Base-by-base conservation (phyloP, 2,797 vertebrate genomes). In the Menidia menidia region DNA sequence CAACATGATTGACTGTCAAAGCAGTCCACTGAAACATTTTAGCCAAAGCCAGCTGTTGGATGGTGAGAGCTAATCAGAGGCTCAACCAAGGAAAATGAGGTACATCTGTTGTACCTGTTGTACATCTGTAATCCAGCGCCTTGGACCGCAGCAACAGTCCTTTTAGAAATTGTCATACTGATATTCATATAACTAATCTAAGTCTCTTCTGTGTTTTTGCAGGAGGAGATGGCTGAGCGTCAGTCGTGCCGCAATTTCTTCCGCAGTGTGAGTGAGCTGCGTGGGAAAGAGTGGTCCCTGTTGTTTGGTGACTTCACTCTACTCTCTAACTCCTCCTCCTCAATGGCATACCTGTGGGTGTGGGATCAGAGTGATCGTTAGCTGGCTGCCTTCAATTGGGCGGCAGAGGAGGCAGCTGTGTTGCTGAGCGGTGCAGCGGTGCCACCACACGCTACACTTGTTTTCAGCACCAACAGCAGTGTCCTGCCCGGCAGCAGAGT, bases 311-410 rank as follows among this genome's bases (percentile, higher is more conserved):
- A 96, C 31, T 95, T 95, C 48, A 0, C 77, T 0, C 12, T 58
- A 0, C 76, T 96, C 14, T 35, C 62, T 2, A 88, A 71, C 67
- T 85, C 80, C 0, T 65, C 83, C 0, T 69, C 55, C 0, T 61
- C 93, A 1, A 86, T 96, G 64, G 92, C 87, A 1, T 97, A 92
- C 65, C 13, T 94, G 66, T 94, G 96, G 1, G 44, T 64, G 8
- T 97, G 96, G 96, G 96, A 97, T 76, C 96, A 97, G 88, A 97
- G 92, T 14, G 53, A 79, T 1, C 94, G 95, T 2, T 97, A 88
- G 82, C 14, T 97, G 30, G 88, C 92, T 0, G 89, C 91, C 43
- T 92, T 97, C 73, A 97, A 97, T 88, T 95, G 94, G 71, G 82
- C 78, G 1, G 10, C 77, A 1, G 19, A 63, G 0, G 42, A 57